Evolutionary conservation across 1,140 invertebrate genomes (phyloP).

Genomic region (Cydia splendana): DNA sequence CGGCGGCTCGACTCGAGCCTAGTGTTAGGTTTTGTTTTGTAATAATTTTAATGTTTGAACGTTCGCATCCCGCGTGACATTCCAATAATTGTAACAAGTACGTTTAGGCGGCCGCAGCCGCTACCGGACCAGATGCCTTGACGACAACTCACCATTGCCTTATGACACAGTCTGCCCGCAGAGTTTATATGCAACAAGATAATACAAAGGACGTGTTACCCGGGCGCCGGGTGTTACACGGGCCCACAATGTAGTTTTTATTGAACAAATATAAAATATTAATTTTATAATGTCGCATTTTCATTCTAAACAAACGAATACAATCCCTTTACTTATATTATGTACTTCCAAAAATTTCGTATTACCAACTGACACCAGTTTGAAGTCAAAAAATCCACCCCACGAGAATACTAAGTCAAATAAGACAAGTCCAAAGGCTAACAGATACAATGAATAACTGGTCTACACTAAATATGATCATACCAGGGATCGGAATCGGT

Average conservation of each 20-base stretch:
- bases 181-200: conserved; percentile 79
- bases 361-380: not conserved
- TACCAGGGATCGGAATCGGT: too few relatives aligned
- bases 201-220: conserved; percentile 79
- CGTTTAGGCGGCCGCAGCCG: conserved; percentile 51
- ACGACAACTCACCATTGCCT: conserved; percentile 73
- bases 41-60: conserved; percentile 62
- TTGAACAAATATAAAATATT: conserved; percentile 80
- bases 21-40: conserved; percentile 55
- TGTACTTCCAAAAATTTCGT: not conserved
- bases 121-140: conserved; percentile 68
- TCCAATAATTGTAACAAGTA: conserved; percentile 74
- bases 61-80: conserved; percentile 75
- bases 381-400: too few relatives aligned
- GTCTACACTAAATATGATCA: too few relatives aligned
- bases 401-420: too few relatives aligned
- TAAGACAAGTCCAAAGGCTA: too few relatives aligned
- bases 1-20: conserved; percentile 53
- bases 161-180: conserved; percentile 78
- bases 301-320: conserved; percentile 48
- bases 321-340: not conserved
- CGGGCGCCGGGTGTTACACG: conserved; percentile 73
- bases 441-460: too few relatives aligned
- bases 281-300: conserved; percentile 78
- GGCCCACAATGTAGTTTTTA: conserved; percentile 80